A percentile compares a stretch with the other conserved stretches of the same genome.
Evolutionary conservation across 2,113 vertebrate species (phyloP).

Genomic region (Lampris megalopsis): DNA sequence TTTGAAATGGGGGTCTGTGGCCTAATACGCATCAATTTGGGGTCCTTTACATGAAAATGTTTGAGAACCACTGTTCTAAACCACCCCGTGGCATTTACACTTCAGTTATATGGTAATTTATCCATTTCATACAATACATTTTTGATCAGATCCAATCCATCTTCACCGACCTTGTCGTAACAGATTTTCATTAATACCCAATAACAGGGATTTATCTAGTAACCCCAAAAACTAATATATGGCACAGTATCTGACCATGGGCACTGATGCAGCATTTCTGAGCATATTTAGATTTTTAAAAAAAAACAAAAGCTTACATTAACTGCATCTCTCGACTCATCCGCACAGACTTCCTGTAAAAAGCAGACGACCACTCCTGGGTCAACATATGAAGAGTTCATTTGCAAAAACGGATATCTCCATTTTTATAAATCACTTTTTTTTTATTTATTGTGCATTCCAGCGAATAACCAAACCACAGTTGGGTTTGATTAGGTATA

Average conservation of each 20-base stretch:
- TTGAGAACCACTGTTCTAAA: not conserved
- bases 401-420: not conserved
- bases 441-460: conserved; percentile 1
- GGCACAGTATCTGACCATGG: not conserved
- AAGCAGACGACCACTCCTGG: no score
- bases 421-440: not conserved
- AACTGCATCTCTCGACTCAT: no score
- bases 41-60: no score
- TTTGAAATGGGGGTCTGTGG: no score
- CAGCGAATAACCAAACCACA: not conserved
- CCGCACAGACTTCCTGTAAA: no score
- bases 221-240: not conserved
- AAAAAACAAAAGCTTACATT: no score
- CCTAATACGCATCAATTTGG: no score
- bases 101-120: not conserved
- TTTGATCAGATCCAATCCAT: not conserved
- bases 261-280: not conserved
- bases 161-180: no score
- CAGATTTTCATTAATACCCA: not conserved
- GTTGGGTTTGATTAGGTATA: not conserved
- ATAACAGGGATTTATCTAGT: not conserved
- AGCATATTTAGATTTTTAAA: not conserved
- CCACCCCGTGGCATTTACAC: conserved; percentile 1
- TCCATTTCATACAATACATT: not conserved
- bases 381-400: no score